Conservation (phyloP, 2,113 vertebrate genomes). For the Ciconia maguari region DNA sequence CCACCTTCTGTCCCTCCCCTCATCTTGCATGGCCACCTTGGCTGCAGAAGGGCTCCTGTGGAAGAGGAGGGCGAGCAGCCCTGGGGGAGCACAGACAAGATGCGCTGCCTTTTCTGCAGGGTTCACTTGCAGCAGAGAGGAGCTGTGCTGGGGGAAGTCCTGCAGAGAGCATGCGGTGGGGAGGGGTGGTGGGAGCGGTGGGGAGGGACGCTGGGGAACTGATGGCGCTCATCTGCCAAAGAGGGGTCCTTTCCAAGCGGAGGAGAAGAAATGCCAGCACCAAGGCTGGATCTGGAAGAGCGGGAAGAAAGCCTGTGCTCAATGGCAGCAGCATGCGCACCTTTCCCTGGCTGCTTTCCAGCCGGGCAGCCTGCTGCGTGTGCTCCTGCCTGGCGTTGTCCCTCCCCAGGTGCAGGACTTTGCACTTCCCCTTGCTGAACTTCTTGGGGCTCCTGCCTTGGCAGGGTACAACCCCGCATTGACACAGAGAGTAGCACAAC, state of each 20-base stretch:
- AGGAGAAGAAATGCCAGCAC: neutral
- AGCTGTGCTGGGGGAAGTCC: neutral
- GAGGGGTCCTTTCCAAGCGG: neutral
- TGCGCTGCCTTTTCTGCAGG: fast-evolving
- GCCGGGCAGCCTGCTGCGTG: fast-evolving
- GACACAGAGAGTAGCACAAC: neutral
- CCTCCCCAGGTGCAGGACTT: neutral
- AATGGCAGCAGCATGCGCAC: too few relatives aligned
- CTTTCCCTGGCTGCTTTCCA: neutral
- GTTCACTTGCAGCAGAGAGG: neutral
- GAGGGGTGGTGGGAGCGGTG: fast-evolving
- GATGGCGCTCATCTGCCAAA: neutral
- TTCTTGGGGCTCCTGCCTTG: neutral
- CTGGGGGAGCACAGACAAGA: neutral
- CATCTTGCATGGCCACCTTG: fast-evolving
- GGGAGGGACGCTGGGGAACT: too few relatives aligned
- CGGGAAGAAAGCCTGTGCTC: neutral
- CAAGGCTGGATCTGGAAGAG: neutral
- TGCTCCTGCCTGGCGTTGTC: too few relatives aligned
- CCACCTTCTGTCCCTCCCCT: neutral
- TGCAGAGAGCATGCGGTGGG: neutral
- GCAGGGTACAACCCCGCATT: fast-evolving
- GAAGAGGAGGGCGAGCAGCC: neutral
- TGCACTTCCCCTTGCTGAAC: neutral
- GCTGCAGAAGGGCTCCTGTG: neutral